Evolutionary conservation across 2,888 invertebrate genomes (phyloP).

Genomic region (Drosophila bunnanda): DNA sequence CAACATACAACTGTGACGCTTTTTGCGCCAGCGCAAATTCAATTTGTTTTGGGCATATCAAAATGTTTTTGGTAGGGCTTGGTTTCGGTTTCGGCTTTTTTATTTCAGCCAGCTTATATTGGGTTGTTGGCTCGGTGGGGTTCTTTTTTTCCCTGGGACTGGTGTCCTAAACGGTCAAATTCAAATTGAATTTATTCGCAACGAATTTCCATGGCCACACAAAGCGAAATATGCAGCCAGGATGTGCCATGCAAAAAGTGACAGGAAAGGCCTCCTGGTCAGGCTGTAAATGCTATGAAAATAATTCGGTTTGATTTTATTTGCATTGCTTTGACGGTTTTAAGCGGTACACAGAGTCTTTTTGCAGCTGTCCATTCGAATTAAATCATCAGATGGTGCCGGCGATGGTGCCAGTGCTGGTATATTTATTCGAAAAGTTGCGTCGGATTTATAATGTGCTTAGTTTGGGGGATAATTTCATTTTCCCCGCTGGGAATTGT

Average conservation of each 20-base stretch:
- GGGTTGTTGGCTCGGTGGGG: slow-evolving; percentile 4
- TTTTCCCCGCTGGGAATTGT: slow-evolving; percentile 50
- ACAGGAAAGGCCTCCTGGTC: slow-evolving; percentile 44
- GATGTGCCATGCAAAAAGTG: slow-evolving; percentile 33
- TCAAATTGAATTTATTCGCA: slow-evolving; percentile 77
- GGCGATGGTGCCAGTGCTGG: background rate
- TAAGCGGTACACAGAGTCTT: slow-evolving; percentile 40
- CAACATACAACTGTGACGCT: slow-evolving; percentile 52
- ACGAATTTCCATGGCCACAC: slow-evolving; percentile 76
- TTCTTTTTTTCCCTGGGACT: slow-evolving; percentile 20
- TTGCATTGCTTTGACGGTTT: slow-evolving; percentile 78
- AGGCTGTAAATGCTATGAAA: slow-evolving; percentile 46
- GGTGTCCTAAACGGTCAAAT: slow-evolving; percentile 67
- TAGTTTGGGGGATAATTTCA: slow-evolving; percentile 67
- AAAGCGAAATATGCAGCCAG: slow-evolving; percentile 59
- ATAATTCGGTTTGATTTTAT: slow-evolving; percentile 79
- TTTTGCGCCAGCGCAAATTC: slow-evolving; percentile 65
- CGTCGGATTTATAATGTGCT: slow-evolving; percentile 42
- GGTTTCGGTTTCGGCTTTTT: slow-evolving; percentile 32
- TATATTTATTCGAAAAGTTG: background rate
- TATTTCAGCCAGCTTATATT: slow-evolving; percentile 19
- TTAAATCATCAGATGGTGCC: slow-evolving; percentile 32
- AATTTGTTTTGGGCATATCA: slow-evolving; percentile 77
- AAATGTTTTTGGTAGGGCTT: slow-evolving; percentile 70
- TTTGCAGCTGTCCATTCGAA: slow-evolving; percentile 43